A percentile compares a stretch with the other conserved stretches of the same genome.
phyloP scores from a whole-genome alignment of 35 echinoderm and acorn worm genomes.

The Heliocidaris tuberculata region DNA sequence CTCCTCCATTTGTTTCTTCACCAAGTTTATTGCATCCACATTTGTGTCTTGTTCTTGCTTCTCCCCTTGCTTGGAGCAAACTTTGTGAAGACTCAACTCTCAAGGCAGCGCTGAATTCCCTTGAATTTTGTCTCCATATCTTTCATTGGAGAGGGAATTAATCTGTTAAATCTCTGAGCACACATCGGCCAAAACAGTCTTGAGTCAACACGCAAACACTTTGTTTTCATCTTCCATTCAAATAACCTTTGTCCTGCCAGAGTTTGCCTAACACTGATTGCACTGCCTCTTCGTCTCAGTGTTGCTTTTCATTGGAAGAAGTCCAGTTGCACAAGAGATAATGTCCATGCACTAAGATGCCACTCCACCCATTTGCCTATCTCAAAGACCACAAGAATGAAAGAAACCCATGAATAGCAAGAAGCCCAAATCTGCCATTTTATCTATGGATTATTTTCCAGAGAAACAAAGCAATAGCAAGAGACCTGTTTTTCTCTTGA shows the following conservation, averaged over 20 bases:
- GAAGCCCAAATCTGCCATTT: constrained; percentile 19
- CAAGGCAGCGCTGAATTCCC: not conserved
- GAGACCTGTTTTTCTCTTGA: not conserved
- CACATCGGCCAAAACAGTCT: not conserved
- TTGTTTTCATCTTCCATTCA: constrained; percentile 12
- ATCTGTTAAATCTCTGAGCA: constrained; percentile 35
- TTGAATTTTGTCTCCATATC: not conserved
- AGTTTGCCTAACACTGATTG: not conserved
- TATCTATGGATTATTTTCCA: constrained; percentile 15
- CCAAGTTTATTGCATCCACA: not conserved
- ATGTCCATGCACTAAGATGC: not conserved
- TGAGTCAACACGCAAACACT: constrained; percentile 25
- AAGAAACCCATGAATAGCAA: not conserved
- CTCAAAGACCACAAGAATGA: not conserved
- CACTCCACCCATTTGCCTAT: not conserved
- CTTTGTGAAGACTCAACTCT: not conserved
- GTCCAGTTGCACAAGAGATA: constrained; percentile 17
- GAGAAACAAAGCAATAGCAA: not conserved
- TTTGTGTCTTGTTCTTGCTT: not conserved
- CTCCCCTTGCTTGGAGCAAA: not conserved
- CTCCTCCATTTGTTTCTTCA: not conserved
- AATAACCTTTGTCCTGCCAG: constrained; percentile 30
- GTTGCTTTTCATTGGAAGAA: constrained; percentile 2
- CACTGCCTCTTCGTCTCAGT: not conserved
- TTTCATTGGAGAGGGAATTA: constrained; percentile 31